Base-by-base conservation (phyloP, 2,113 vertebrate species). In the Phrynosoma blainvillii region DNA sequence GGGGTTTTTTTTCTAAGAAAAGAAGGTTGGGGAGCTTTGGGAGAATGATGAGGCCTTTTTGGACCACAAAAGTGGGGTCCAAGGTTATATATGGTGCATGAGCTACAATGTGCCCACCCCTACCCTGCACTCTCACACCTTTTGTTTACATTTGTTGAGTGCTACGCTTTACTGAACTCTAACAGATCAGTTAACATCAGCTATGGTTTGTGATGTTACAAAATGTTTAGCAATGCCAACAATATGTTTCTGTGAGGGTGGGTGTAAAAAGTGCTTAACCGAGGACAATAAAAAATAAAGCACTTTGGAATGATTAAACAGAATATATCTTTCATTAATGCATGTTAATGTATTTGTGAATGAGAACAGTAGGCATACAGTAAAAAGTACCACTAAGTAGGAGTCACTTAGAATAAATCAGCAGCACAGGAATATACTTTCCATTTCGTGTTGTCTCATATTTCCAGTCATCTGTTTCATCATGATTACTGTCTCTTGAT, bases 301-400 rank as follows among this genome's bases (percentile, higher is more conserved):
- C 47, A 74, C 30, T 84, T 89, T 86, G 91, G 85, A 70, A 89
- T 93, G 94, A 87, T 90, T 89, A 83, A 92, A 90, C 80, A 70
- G 77, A 89, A 91, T 90, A 93, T 87, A 89, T 93, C 92, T 92
- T 94, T 92, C 82, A 87, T 84, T 93, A 84, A 83, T 88, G 82
- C 84, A 91, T 93, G 90, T 93, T 94, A 92, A 93, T 93, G 87
- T 2, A 20, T 11, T 85, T 93, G 85, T 93, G 91, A 94, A 87
- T 93, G 94, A 94, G 88, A 87, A 84, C 90, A 94, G 89, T 71
- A 89, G 90, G 88, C 80, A 54, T 80, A 87, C 91, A 91, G 90
- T 89, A 95, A 94, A 90, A 91, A 94, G 36, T 90, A 87, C 27
- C 12, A 0, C 85, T 94, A 90, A 94, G 85, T 0, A 0, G 62